Percentiles rank a stretch among this genome's conserved stretches.
Conservation (phyloP, 2,113 vertebrate genomes). For the Notechis scutatus region DNA sequence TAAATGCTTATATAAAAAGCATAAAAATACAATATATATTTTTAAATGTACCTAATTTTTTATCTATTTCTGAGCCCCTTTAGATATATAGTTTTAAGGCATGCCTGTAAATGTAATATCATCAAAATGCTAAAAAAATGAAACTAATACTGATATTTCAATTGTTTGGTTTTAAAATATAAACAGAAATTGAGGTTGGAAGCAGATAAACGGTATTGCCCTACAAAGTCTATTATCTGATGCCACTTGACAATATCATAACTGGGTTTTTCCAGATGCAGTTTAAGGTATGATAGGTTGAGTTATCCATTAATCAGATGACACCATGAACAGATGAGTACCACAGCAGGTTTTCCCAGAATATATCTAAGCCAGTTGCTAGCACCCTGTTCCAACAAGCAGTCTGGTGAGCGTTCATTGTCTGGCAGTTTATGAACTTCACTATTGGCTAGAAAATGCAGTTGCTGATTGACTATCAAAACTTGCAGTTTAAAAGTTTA, state of each 20-base stretch:
- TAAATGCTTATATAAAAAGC: too few species aligned
- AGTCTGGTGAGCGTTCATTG: background rate
- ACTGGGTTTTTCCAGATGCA: background rate
- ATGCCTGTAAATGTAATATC: background rate
- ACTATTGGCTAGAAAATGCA: background rate
- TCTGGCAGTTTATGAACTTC: background rate
- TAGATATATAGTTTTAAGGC: too few species aligned
- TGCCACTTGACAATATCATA: background rate
- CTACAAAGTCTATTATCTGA: background rate
- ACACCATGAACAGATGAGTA: background rate
- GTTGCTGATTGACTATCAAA: background rate
- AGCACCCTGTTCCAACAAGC: background rate
- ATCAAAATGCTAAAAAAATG: background rate
- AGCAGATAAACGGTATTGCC: background rate
- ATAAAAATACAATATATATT: too few species aligned
- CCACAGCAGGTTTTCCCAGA: background rate
- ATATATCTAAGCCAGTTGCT: background rate
- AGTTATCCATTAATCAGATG: background rate
- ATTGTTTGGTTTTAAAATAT: background rate
- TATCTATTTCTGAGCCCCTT: too few species aligned
- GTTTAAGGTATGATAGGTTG: background rate
- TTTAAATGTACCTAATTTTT: too few species aligned
- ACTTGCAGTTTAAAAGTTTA: background rate
- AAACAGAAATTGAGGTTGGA: background rate
- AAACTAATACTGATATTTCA: background rate